These are phyloP conservation scores for Drosophila auraria DNA, from an alignment of 1,140 invertebrate genomes.

Conservation along the genomic window DNA sequence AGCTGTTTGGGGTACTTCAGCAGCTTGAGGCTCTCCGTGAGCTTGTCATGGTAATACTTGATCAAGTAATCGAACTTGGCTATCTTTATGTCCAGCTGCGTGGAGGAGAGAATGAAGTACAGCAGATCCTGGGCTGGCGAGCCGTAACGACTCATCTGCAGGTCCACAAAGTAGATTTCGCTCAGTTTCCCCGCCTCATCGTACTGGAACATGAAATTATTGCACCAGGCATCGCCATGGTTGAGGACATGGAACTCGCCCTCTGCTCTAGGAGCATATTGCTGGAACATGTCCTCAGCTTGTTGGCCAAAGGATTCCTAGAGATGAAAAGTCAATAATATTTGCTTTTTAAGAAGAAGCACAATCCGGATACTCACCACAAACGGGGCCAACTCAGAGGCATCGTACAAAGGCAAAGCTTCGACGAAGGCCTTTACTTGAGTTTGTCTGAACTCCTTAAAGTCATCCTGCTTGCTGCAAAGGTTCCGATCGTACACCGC, in stretches of 20 bases:
- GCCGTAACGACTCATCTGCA: conserved; percentile 73
- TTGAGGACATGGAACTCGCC: conserved; percentile 87
- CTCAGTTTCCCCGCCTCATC: conserved; percentile 46
- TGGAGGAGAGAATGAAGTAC: conserved; percentile 69
- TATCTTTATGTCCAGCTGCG: conserved; percentile 58
- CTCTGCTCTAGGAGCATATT: conserved; percentile 54
- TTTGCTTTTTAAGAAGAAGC: neutral
- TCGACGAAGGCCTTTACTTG: conserved; percentile 42
- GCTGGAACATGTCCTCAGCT: conserved; percentile 61
- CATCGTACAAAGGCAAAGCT: conserved; percentile 37
- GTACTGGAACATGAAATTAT: conserved; percentile 85
- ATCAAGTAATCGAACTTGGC: conserved; percentile 69
- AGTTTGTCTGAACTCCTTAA: conserved; percentile 51
- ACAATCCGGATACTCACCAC: conserved; percentile 36
- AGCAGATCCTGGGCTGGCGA: conserved; percentile 71
- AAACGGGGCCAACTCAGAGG: conserved; percentile 20
- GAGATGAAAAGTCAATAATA: neutral
- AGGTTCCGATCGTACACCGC: conserved; percentile 51
- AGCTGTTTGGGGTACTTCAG: conserved; percentile 57
- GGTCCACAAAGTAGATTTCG: conserved; percentile 67
- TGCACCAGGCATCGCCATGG: conserved; percentile 87
- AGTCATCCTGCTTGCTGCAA: conserved; percentile 51
- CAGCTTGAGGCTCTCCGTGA: conserved; percentile 58
- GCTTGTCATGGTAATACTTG: conserved; percentile 62
- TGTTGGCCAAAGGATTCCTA: conserved; percentile 51